A percentile compares a stretch with the other conserved stretches of the same genome.
phyloP scores from a whole-genome alignment of 2,797 vertebrate genomes.

The Sebastes kiyomatsui region DNA sequence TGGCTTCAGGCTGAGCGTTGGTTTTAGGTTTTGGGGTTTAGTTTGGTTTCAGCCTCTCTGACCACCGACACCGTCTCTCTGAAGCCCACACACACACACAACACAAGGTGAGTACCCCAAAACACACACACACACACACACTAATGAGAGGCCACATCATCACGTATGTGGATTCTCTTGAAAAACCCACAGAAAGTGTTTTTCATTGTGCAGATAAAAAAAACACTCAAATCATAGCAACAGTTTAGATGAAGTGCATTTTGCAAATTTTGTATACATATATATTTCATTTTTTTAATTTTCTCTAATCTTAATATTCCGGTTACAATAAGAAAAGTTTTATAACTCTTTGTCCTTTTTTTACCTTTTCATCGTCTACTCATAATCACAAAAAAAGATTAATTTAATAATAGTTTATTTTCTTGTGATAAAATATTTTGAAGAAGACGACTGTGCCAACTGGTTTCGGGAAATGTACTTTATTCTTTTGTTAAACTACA shows the following conservation, averaged over 20 bases:
- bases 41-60: conserved; percentile 63
- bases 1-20: conserved; percentile 6
- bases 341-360: background rate
- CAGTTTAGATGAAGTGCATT: no score
- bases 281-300: background rate
- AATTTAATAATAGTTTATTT: background rate
- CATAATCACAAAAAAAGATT: background rate
- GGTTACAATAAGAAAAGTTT: background rate
- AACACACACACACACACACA: conserved; percentile 6
- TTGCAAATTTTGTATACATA: background rate
- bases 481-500: background rate
- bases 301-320: background rate
- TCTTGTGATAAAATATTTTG: background rate
- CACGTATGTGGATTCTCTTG: background rate
- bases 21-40: conserved; percentile 74
- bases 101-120: conserved; percentile 63
- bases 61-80: conserved; percentile 56
- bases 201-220: no score
- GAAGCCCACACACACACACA: conserved; percentile 30
- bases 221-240: no score
- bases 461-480: background rate
- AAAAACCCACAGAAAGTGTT: background rate
- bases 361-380: background rate
- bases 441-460: background rate
- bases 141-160: background rate